A percentile compares a stretch with the other conserved stretches of the same genome.
phyloP scores from a whole-genome alignment of 1,140 invertebrate species.

The Adoxophyes honmai region DNA sequence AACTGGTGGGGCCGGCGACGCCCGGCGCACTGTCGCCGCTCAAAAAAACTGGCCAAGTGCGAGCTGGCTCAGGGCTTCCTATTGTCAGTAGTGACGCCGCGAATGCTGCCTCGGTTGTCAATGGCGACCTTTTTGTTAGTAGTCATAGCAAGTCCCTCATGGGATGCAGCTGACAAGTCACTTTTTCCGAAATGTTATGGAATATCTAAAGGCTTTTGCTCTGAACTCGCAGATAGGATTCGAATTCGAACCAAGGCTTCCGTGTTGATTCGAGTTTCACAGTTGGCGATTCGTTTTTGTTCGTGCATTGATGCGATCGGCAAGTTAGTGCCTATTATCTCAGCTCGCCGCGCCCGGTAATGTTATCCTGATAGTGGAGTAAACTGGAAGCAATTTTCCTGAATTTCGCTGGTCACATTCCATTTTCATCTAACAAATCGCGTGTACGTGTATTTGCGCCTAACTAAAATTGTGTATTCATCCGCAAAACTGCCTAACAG shows the following conservation, averaged over 20 bases:
- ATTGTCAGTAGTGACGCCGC: slow-evolving; percentile 1
- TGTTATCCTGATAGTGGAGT: not conserved
- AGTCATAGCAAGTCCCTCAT: too few species aligned
- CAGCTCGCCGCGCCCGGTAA: not conserved
- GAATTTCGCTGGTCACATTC: too few species aligned
- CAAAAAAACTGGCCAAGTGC: slow-evolving; percentile 17
- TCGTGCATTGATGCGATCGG: not conserved
- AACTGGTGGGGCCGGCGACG: slow-evolving; percentile 54
- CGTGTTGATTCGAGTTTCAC: too few species aligned
- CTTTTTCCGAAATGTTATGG: too few species aligned
- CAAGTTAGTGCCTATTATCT: not conserved
- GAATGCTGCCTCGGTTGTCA: not conserved
- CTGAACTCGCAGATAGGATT: not conserved
- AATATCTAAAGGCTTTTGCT: not conserved
- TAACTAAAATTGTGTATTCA: not conserved
- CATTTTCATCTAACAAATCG: too few species aligned
- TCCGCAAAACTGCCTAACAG: not conserved
- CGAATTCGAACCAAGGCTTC: too few species aligned
- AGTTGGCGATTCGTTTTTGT: not conserved
- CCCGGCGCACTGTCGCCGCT: slow-evolving; percentile 34
- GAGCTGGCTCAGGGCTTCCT: slow-evolving; percentile 5
- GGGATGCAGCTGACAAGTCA: too few species aligned
- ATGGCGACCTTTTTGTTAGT: too few species aligned
- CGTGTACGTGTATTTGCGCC: too few species aligned
- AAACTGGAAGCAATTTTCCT: too few species aligned